Evolutionary conservation across 2,797 vertebrate genomes (phyloP).

Genomic region (Glossophaga mutica): DNA sequence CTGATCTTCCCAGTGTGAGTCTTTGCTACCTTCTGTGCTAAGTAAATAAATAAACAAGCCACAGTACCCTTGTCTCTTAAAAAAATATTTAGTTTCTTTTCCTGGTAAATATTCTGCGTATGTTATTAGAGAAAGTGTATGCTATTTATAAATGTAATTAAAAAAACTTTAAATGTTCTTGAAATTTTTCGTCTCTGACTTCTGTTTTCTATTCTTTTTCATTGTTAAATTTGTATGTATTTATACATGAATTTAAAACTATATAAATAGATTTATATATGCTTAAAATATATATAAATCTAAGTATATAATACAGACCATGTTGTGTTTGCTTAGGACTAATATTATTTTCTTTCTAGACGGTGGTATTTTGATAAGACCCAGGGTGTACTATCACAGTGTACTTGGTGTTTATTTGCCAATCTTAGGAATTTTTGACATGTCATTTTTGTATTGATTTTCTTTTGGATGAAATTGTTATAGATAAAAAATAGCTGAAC

Average conservation of each 20-base stretch:
- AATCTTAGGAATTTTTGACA: neutral
- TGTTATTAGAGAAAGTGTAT: neutral
- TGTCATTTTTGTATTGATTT: slow-evolving; percentile 25
- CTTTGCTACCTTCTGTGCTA: neutral
- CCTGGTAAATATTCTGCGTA: neutral
- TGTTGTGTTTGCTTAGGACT: neutral
- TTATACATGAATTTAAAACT: no score
- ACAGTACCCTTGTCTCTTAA: neutral
- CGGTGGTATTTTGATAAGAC: neutral
- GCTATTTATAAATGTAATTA: neutral
- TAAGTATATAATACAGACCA: neutral
- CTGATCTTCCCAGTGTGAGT: neutral
- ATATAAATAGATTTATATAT: no score
- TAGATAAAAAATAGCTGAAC: neutral
- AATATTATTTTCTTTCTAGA: neutral
- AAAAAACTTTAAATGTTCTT: neutral
- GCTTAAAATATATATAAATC: no score
- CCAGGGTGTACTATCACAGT: neutral
- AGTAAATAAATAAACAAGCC: neutral
- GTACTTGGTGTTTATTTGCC: neutral
- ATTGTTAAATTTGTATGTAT: neutral
- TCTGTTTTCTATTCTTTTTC: neutral
- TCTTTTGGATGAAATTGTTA: neutral
- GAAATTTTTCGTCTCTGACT: neutral
- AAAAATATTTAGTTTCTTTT: neutral